Evolutionary conservation across 2,113 vertebrate genomes (phyloP).

Genomic region (Callipepla squamata): DNA sequence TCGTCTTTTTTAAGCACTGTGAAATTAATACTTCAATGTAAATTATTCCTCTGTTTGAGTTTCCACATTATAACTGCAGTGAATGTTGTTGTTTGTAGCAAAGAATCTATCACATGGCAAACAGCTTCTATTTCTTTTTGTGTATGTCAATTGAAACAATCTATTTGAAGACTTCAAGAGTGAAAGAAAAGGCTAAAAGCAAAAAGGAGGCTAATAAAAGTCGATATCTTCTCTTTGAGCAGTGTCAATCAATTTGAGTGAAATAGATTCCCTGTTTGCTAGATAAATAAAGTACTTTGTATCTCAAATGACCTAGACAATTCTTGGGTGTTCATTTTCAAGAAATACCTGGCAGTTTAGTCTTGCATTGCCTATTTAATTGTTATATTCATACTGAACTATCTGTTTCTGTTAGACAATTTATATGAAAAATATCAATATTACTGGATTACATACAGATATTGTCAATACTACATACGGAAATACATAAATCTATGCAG

Average conservation of each 20-base stretch:
- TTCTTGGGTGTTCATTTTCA: constrained; percentile 23
- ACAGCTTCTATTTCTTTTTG: background rate
- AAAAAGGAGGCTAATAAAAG: constrained; percentile 48
- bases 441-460: too few species aligned
- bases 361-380: background rate
- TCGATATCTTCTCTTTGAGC: constrained; percentile 34
- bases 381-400: background rate
- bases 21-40: background rate
- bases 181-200: constrained; percentile 21
- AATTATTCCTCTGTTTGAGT: background rate
- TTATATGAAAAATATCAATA: background rate
- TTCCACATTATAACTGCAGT: background rate
- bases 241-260: constrained; percentile 26
- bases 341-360: background rate
- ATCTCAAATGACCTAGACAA: constrained; percentile 32
- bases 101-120: background rate
- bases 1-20: background rate
- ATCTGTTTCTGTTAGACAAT: background rate
- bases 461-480: too few species aligned
- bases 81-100: constrained; percentile 11
- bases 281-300: background rate
- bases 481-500: background rate
- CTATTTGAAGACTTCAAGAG: constrained; percentile 9
- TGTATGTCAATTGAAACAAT: constrained; percentile 6
- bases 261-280: constrained; percentile 30